These are phyloP conservation scores for Micrastur ruficollis DNA, from an alignment of 2,797 vertebrate genomes.

Conservation along the genomic window DNA sequence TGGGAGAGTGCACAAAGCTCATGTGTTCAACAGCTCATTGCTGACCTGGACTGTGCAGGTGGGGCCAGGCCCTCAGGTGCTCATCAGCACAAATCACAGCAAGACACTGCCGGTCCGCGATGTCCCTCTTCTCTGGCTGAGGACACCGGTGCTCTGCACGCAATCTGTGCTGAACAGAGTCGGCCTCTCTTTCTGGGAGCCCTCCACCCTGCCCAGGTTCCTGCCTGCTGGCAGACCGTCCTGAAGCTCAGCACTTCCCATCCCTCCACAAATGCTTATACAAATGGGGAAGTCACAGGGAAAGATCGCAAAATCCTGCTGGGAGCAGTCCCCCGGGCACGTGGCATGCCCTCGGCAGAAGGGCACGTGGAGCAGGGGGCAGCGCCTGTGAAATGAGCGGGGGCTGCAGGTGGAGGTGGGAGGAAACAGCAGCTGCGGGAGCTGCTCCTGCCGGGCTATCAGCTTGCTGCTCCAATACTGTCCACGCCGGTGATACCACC, in stretches of 20 bases:
- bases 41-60: background rate
- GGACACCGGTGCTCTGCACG: background rate
- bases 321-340: background rate
- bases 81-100: background rate
- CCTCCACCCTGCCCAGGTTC: background rate
- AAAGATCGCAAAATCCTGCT: background rate
- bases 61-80: background rate
- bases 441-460: background rate
- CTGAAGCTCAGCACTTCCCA: background rate
- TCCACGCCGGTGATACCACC: background rate
- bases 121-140: background rate
- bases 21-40: background rate
- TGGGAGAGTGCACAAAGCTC: background rate
- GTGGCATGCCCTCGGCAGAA: background rate
- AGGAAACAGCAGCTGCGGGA: background rate
- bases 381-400: background rate
- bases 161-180: background rate
- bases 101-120: rapidly evolving
- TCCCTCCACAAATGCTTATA: background rate
- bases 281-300: background rate
- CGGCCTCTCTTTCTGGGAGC: background rate
- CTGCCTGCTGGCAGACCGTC: background rate
- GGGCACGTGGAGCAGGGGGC: background rate
- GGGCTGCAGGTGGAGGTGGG: background rate
- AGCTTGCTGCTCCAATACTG: background rate